Base-by-base conservation (phyloP, 2,113 vertebrate species). In the Guaruba guarouba region DNA sequence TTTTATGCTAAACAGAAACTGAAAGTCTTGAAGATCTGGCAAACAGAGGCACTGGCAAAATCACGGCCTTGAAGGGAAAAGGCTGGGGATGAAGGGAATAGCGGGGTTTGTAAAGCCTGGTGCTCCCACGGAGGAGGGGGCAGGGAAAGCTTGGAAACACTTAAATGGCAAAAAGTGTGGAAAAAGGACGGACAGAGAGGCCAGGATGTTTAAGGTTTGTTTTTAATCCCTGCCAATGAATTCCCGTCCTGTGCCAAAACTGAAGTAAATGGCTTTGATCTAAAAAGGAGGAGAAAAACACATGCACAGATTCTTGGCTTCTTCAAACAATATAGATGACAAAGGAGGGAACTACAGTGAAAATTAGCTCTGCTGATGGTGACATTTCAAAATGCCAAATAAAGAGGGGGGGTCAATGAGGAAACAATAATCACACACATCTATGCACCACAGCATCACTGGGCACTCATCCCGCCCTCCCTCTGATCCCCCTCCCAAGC, bases 201-300 rank as follows among this genome's bases (percentile, higher is more conserved):
- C 88, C 82, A 89, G 94, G 94, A 97, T 97, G 90, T 96, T 95
- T 94, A 96, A 94, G 96, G 68, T 69, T 90, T 2, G 11, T 91
- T 97, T 92, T 90, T 73, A 94, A 95, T 92, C 77, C 91, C 90
- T 97, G 95, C 96, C 95, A 97, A 93, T 91, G 76, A 68, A 93
- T 95, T 96, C 80, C 82, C 77, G 68, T 82, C 61, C 88, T 4
- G 79, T 82, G 92, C 97, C 95, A 96, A 92, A 95, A 90, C 92
- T 84, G 88, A 95, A 96, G 95, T 94, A 95, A 95, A 95, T 49
- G 69, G 92, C 92, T 96, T 95, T 95, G 95, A 97, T 97, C 62
- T 95, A 79, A 94, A 95, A 96, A 74, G 29, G 63, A 87, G 88
- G 64, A 63, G 35, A 75, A 64, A 90, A 86, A 55, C 89, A 92